Base-by-base conservation (phyloP, 2,888 invertebrate species). In the Athrips mouffetella region DNA sequence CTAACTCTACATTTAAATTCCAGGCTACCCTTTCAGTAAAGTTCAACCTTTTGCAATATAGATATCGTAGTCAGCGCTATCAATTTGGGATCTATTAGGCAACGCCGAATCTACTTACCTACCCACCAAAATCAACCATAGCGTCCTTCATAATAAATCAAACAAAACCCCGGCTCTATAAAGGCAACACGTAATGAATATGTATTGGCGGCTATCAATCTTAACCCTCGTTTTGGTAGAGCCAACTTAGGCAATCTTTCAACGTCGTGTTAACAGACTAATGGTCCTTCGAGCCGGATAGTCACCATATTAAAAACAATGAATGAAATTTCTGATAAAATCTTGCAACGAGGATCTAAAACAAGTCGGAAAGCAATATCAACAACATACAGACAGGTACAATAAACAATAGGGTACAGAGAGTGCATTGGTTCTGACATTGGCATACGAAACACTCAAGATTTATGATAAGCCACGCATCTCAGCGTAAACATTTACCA, bases 401-500 rank as follows among this genome's bases (percentile, higher is more conserved):
- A n/a, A 25, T 5, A 7, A 7, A 25, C 27, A 25, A 25, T 25
- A 25, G 27, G 27, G 27, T 25, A 25, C 27, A 25, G 27, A n/a
- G 15, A 10, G 18, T 37, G 8, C 11, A 11, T 37, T 18, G 21
- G 25, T 25, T 25, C 27, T 25, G 15, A 25, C 16, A 5, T 13
- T 27, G 2, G 25, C 18, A 41, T 13, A 41, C 15, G 6, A 27
- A 41, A 25, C 41, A 41, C 41, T 27, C 13, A 27, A 23, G 45
- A 45, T 45, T 10, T 7, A 7, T 6, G 60, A 66, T 62, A 69
- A 65, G 60, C 58, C 63, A 69, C 65, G 69, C 63, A 25, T 7
- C 65, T 64, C 59, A 54, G 47, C 54, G 67, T 75, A 64, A 70
- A 70, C 67, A 73, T 73, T 69, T 67, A 65, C 61, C 67, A 68